phyloP scores from a whole-genome alignment of 53 echinoderm and acorn worm species.

The Holothuria leucospilota region DNA sequence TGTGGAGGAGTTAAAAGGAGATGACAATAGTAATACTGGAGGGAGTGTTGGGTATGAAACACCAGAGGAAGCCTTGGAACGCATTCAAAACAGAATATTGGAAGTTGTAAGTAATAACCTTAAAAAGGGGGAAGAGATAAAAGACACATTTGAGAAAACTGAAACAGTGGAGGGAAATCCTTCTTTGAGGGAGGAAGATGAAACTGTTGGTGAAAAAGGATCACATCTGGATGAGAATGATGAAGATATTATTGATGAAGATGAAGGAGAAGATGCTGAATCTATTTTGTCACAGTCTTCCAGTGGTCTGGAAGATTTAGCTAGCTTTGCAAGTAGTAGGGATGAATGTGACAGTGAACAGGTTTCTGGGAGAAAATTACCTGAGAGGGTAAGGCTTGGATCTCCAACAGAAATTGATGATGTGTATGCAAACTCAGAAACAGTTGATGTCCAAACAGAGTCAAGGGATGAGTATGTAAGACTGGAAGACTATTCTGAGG shows the following conservation, averaged over 20 bases:
- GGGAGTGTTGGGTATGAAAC: constrained; percentile 24
- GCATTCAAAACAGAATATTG: constrained; percentile 21
- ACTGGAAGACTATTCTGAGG: neutral
- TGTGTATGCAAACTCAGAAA: no score
- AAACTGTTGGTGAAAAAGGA: neutral
- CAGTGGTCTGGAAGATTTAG: neutral
- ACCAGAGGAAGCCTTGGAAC: constrained; percentile 35
- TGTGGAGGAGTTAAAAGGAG: neutral
- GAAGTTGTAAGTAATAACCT: neutral
- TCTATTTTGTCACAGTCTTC: neutral
- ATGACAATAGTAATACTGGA: neutral
- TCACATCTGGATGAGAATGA: neutral
- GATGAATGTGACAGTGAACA: constrained; percentile 42
- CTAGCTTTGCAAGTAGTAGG: constrained; percentile 34
- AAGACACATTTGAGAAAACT: neutral
- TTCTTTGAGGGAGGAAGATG: no score
- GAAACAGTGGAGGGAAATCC: neutral
- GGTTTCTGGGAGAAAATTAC: no score
- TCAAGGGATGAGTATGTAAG: no score
- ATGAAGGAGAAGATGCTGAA: constrained; percentile 17
- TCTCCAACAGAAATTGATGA: no score
- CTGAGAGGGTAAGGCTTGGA: no score
- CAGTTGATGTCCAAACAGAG: no score
- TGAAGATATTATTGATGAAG: neutral
- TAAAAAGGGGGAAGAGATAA: neutral